Evolutionary conservation across 2,113 vertebrate genomes (phyloP), one percentile per base, ranked within the genome.

Genomic region (Caretta caretta): DNA sequence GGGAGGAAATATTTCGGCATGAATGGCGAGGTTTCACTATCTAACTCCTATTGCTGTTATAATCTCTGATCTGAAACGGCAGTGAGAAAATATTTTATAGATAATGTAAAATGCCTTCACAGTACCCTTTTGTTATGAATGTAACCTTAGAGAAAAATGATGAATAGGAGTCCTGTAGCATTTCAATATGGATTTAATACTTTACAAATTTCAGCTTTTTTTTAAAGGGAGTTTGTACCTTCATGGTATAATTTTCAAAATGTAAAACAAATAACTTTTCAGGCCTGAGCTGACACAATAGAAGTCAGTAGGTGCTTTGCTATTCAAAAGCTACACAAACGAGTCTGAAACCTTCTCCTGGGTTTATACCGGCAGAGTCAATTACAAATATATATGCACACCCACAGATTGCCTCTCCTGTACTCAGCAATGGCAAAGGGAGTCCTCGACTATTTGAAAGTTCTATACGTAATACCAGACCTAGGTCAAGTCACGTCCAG

Each of bases 371-470:
- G 7, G 0, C 19, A 72, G 80, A 22, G 19, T 81, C 87, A 72
- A 80, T 59, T 84, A 92, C 51, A 50, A 87, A 69, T n/a, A 19
- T 90, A 84, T 62, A 92, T 86, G 80, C 79, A 35, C 0, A 0
- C 7, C 16, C 80, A 90, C n/a, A 87, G 80, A 91, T 76, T 19
- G 5, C n/a, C n/a, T 38, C 35, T 72, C n/a, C 20, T 20, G 4
- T 20, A 38, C 35, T 72, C 35, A 72, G n/a, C n/a, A 38, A 22
- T 24, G 93, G 91, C 56, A 91, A 93, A 92, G 93, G 90, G 56
- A 83, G 94, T 96, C 83, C 65, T 92, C 86, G 86, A 80, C 95
- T 49, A 69, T 65, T 49, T 95, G 92, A 94, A 84, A 91, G 89
- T 91, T 93, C 94, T 87, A 83, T 95, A 94, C 53, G 72, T 95